Evolutionary conservation across 2,113 vertebrate species (phyloP).

Genomic region (Bubo scandiacus): DNA sequence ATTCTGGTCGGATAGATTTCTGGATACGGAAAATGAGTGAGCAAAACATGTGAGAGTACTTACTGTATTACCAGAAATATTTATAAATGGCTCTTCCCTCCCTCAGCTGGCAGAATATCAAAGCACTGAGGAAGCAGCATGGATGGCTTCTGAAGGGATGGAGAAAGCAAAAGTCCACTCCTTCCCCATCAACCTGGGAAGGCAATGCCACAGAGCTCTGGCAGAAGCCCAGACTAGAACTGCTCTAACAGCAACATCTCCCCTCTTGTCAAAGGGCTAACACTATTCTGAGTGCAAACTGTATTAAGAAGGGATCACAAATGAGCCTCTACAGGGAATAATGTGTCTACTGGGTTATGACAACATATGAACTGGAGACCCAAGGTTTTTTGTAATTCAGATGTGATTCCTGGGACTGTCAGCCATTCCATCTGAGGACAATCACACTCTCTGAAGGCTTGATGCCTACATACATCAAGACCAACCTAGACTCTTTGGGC

Average conservation of each 20-base stretch:
- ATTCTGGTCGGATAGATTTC: constrained; percentile 63
- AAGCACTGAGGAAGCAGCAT: constrained; percentile 45
- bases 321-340: neutral
- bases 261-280: neutral
- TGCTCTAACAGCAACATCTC: neutral
- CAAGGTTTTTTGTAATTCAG: neutral
- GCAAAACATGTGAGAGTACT: constrained; percentile 62
- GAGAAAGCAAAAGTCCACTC: constrained; percentile 30
- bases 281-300: neutral
- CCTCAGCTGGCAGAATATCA: constrained; percentile 57
- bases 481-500: neutral
- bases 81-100: constrained; percentile 64
- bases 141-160: constrained; percentile 17
- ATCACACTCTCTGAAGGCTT: neutral
- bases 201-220: neutral
- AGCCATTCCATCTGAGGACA: neutral
- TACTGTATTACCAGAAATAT: constrained; percentile 72
- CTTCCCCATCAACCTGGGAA: neutral
- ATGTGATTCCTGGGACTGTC: neutral
- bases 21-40: constrained; percentile 61
- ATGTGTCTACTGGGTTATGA: neutral
- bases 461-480: neutral
- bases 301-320: neutral
- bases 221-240: neutral
- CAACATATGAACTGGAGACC: neutral